phyloP scores from a whole-genome alignment of 2,888 invertebrate species.

The Drosophila meridiana region DNA sequence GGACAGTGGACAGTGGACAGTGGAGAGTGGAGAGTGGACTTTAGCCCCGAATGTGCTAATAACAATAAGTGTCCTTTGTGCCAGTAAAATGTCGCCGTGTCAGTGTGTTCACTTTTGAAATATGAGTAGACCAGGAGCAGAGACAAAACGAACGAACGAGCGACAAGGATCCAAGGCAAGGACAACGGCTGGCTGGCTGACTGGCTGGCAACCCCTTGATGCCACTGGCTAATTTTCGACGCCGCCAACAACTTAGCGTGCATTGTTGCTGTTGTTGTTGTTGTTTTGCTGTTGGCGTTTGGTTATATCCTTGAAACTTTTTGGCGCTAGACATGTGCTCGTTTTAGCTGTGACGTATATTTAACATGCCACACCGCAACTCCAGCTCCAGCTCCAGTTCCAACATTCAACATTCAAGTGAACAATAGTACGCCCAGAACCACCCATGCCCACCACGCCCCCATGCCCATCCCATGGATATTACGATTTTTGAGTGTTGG shows the following conservation, averaged over 20 bases:
- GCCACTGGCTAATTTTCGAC: slow-evolving; percentile 59
- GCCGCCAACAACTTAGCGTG: slow-evolving; percentile 72
- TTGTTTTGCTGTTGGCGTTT: slow-evolving; percentile 56
- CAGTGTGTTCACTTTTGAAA: slow-evolving; percentile 65
- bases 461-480: slow-evolving; percentile 49
- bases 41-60: slow-evolving; percentile 69
- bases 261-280: slow-evolving; percentile 27
- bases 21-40: not conserved
- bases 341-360: slow-evolving; percentile 75
- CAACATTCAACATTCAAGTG: slow-evolving; percentile 12
- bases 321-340: slow-evolving; percentile 73
- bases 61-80: slow-evolving; percentile 73
- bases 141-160: slow-evolving; percentile 11
- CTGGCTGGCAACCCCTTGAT: slow-evolving; percentile 53
- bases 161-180: slow-evolving; percentile 37
- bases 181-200: slow-evolving; percentile 35
- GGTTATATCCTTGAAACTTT: slow-evolving; percentile 78
- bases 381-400: slow-evolving; percentile 42
- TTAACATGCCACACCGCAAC: slow-evolving; percentile 81
- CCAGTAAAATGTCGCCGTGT: slow-evolving; percentile 52
- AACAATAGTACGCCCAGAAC: not conserved
- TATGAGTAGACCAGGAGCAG: slow-evolving; percentile 55
- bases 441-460: not conserved
- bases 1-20: not conserved
- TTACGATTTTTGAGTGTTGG: slow-evolving; percentile 78